Conservation (phyloP, 2,113 vertebrate species). For the Pongo abelii region DNA sequence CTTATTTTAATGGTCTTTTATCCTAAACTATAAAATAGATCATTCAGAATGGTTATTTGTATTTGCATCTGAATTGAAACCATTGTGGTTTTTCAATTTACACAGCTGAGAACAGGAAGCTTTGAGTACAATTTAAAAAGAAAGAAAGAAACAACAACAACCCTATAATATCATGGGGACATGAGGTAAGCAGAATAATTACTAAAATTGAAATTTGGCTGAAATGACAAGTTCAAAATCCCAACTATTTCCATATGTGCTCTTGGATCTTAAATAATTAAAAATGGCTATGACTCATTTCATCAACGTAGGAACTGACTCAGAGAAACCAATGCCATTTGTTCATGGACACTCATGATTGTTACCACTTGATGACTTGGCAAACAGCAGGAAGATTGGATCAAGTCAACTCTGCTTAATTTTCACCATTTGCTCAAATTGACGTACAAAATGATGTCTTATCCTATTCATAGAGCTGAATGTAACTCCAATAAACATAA, state of each 20-base stretch:
- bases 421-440: background rate
- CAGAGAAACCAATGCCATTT: conserved; percentile 5
- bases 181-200: background rate
- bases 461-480: background rate
- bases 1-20: background rate
- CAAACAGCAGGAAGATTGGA: background rate
- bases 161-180: background rate
- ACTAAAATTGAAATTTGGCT: conserved; percentile 1
- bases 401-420: background rate
- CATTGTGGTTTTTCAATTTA: background rate
- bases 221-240: background rate
- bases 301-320: background rate
- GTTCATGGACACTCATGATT: background rate
- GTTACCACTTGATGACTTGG: background rate
- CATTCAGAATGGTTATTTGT: conserved; percentile 1
- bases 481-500: background rate
- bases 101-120: background rate
- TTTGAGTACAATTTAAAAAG: background rate
- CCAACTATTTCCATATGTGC: background rate
- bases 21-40: background rate
- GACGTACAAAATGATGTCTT: background rate
- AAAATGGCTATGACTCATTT: conserved; percentile 23
- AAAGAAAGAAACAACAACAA: background rate
- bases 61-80: background rate
- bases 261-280: background rate